phyloP scores from a whole-genome alignment of 2,888 invertebrate genomes.

The Hemistola chrysoprasaria region DNA sequence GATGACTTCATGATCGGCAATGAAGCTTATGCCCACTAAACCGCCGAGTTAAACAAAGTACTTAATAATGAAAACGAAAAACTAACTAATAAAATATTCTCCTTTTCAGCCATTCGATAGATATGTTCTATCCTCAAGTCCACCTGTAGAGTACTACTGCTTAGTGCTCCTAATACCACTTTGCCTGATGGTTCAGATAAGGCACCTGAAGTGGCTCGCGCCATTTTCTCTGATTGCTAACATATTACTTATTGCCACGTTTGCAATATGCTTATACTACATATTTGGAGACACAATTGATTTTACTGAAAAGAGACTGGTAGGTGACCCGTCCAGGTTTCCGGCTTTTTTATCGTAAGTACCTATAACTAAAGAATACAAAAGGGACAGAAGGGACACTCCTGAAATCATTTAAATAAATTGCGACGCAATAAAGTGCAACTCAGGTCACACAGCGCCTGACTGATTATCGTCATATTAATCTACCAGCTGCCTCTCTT shows the following conservation, averaged over 20 bases:
- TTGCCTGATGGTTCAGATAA: constrained; percentile 77
- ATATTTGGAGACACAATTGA: constrained; percentile 83
- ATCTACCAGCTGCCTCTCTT: too few relatives aligned
- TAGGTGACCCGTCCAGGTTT: constrained; percentile 80
- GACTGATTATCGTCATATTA: too few relatives aligned
- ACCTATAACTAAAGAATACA: constrained; percentile 7
- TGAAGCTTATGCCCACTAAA: too few relatives aligned
- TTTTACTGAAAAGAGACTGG: constrained; percentile 72
- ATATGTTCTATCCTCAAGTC: constrained; percentile 49
- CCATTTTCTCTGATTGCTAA: constrained; percentile 95
- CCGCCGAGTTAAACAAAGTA: too few relatives aligned
- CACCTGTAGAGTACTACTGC: constrained; percentile 68
- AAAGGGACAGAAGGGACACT: too few relatives aligned
- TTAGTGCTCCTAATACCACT: constrained; percentile 61
- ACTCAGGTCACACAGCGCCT: too few relatives aligned
- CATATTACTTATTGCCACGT: constrained; percentile 87
- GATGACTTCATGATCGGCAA: too few relatives aligned
- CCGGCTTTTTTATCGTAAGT: constrained; percentile 92
- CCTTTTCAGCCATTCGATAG: constrained; percentile 64
- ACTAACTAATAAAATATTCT: constrained; percentile 1
- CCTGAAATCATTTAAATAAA: too few relatives aligned
- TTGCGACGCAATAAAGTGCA: too few relatives aligned
- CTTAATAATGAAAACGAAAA: neutral
- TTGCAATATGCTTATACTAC: constrained; percentile 91
- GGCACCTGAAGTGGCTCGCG: constrained; percentile 91